These are phyloP conservation scores for Gymnorhina tibicen DNA, from an alignment of 2,113 vertebrate genomes.

Conservation along the genomic window DNA sequence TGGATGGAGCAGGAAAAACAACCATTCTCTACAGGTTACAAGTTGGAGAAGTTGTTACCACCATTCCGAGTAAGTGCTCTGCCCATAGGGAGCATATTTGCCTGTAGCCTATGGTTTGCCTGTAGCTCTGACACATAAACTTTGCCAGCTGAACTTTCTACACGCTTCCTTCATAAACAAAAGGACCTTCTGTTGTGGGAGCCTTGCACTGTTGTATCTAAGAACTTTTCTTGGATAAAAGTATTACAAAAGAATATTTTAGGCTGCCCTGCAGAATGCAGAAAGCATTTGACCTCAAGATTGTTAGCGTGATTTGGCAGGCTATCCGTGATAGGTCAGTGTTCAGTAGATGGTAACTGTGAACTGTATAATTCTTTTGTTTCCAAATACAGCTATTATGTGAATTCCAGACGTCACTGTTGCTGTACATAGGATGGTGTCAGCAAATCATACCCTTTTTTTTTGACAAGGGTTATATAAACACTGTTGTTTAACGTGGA, in stretches of 20 bases:
- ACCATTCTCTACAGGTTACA: constrained; percentile 96
- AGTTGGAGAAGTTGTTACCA: constrained; percentile 98
- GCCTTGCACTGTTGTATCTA: neutral
- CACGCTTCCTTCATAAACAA: rapidly evolving
- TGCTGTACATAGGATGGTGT: neutral
- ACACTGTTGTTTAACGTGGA: neutral
- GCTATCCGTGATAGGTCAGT: neutral
- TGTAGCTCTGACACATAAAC: neutral
- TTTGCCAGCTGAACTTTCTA: neutral
- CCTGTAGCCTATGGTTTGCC: neutral
- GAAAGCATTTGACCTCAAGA: neutral
- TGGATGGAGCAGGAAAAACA: constrained; percentile 97
- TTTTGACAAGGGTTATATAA: neutral
- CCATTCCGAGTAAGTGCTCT: constrained; percentile 90
- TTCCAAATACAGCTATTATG: neutral
- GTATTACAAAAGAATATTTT: neutral
- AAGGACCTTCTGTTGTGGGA: neutral
- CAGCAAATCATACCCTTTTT: neutral
- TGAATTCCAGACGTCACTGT: neutral
- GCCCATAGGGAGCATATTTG: neutral
- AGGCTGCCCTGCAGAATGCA: neutral
- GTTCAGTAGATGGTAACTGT: neutral
- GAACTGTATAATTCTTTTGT: neutral
- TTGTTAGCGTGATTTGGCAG: neutral
- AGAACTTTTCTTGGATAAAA: neutral